Base-by-base conservation (phyloP, 30 jellyfish, hydroid and myxozoan species). In the Cassiopea andromeda region DNA sequence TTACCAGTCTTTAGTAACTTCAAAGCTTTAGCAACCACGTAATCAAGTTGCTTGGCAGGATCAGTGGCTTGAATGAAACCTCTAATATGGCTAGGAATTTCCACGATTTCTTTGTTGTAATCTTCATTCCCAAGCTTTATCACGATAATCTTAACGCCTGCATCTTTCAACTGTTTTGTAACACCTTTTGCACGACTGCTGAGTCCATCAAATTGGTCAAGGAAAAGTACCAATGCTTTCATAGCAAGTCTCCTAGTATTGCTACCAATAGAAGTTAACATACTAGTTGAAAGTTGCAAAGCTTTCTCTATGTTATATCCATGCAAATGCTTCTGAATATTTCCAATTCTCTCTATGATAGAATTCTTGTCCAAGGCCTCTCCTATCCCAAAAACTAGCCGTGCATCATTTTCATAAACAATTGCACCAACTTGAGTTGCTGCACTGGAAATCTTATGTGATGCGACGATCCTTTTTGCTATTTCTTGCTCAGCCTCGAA, bases 191-290 rank as follows among this genome's bases (percentile, higher is more conserved):
- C 19, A 43, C 70, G 45, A 0, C 59, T 58, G 72, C 14, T 83
- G 43, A 47, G 6, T 27, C 14, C 69, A 69, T n/a, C 46, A 10
- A 66, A 15, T 44, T 73, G 46, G n/a, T 88, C 83, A 47, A 88
- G 49, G 74, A 93, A 93, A 2, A 93, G 79, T 12, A 93, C 66
- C 88, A 93, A 46, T 17, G 93, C 50, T 69, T 93, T 93, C 50
- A 70, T 46, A 5, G 90, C 83, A 73, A 60, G 78, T 16, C 48
- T 60, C 50, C 96, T 69, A 10, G 91, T 94, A 16, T 85, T 92
- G 12, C 59, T 71, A 6, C 38, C 59, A 43, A 27, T 68, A 43
- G 90, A 14, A 68, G 84, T 84, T 4, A 93, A 83, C 1, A 49
- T 48, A 2, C 45, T 77, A 13, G 82, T 14, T 16, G 94, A 94